A percentile compares a stretch with the other conserved stretches of the same genome.
These are phyloP conservation scores for Poliocrania exsul DNA, from an alignment of 2,797 vertebrate genomes.

Conservation along the genomic window DNA sequence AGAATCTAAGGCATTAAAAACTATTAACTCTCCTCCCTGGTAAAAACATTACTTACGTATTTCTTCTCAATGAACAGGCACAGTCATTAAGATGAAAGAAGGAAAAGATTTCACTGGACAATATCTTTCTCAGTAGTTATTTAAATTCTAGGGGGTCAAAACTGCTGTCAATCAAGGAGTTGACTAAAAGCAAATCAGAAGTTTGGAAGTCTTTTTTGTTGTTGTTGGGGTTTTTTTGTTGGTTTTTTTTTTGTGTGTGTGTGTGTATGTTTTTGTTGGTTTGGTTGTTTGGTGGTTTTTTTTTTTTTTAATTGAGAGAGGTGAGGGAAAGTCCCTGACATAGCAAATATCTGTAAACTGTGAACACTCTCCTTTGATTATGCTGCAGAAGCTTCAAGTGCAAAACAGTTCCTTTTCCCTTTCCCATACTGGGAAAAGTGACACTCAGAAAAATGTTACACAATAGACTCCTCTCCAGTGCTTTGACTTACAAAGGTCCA, in stretches of 20 bases:
- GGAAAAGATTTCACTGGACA: background rate
- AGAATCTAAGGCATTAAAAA: background rate
- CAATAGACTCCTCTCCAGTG: background rate
- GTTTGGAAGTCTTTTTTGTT: background rate
- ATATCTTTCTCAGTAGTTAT: background rate
- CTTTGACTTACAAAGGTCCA: background rate
- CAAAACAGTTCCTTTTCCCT: background rate
- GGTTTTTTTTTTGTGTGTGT: background rate
- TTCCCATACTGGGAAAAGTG: background rate
- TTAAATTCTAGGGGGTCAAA: background rate
- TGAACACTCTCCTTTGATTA: background rate
- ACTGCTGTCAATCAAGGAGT: background rate
- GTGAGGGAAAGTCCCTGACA: background rate
- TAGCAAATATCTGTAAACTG: background rate
- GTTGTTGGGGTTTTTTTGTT: background rate
- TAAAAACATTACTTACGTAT: background rate
- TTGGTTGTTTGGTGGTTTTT: no score
- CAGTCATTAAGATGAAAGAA: background rate
- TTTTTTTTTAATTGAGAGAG: background rate
- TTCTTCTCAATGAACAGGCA: background rate
- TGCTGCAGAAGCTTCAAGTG: background rate
- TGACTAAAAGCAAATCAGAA: constrained; percentile 4
- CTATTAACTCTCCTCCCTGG: background rate
- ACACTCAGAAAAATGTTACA: background rate
- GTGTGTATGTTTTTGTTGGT: no score